phyloP scores from a whole-genome alignment of 2,888 invertebrate genomes.

The Rhabditoides inermis region DNA sequence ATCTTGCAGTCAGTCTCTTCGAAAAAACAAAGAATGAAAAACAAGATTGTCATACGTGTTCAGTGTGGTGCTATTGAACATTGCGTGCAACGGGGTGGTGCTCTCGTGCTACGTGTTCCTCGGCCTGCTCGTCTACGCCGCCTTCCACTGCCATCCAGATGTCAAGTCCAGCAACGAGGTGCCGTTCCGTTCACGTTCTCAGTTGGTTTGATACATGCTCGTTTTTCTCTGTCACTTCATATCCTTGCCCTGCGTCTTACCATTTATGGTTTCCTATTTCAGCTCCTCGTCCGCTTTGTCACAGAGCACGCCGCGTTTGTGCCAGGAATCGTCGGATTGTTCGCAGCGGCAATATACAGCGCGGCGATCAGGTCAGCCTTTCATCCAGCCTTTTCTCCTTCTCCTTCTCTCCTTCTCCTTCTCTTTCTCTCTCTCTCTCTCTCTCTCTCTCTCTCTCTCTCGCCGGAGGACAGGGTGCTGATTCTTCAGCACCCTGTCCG shows the following conservation, averaged over 20 bases:
- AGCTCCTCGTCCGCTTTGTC: constrained; percentile 38
- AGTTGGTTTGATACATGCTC: no score
- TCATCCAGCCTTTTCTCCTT: background rate
- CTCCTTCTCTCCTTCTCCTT: background rate
- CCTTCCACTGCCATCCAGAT: constrained; percentile 41
- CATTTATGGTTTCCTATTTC: background rate
- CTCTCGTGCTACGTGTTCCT: constrained; percentile 29
- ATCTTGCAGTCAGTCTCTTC: background rate
- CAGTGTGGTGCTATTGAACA: constrained; percentile 43
- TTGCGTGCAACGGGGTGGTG: constrained; percentile 36
- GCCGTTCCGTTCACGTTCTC: no score
- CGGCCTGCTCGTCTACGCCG: constrained; percentile 40
- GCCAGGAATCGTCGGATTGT: constrained; percentile 35
- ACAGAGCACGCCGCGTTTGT: constrained; percentile 27
- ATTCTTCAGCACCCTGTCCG: constrained; percentile 32
- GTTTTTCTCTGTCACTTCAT: no score
- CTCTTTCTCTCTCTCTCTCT: background rate
- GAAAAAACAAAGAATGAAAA: no score
- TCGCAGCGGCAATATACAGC: constrained; percentile 38
- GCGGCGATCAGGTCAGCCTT: constrained; percentile 29
- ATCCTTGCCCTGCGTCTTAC: background rate
- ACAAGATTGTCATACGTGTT: constrained; percentile 6
- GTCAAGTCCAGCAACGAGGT: constrained; percentile 20
- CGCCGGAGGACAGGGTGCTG: constrained; percentile 6
- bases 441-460: no score